These are phyloP conservation scores for Pollenia angustigena DNA, from an alignment of 2,888 invertebrate species.

Conservation along the genomic window DNA sequence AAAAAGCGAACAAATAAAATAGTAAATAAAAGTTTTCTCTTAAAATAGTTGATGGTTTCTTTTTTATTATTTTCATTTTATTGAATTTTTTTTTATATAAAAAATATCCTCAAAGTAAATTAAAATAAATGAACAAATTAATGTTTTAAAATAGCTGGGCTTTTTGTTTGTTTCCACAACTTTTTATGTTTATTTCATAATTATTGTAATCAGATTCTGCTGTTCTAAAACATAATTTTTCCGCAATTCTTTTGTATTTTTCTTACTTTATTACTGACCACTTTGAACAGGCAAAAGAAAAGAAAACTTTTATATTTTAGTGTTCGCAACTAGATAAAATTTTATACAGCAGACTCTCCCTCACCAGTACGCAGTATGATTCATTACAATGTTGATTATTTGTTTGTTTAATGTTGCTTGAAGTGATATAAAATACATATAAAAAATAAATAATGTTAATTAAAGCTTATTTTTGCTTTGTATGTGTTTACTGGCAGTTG, in stretches of 20 bases:
- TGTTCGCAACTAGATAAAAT: slow-evolving; percentile 73
- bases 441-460: slow-evolving; percentile 52
- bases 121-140: background rate
- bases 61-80: slow-evolving; percentile 7
- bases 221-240: slow-evolving; percentile 2
- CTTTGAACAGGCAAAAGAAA: background rate
- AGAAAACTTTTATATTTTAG: slow-evolving; percentile 28
- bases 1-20: slow-evolving; percentile 7
- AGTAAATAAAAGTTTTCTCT: slow-evolving; percentile 36
- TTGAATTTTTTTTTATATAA: background rate
- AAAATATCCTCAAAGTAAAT: slow-evolving; percentile 4
- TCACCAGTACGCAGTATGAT: background rate
- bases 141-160: background rate
- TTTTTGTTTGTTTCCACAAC: slow-evolving; percentile 13
- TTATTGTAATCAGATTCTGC: slow-evolving; percentile 60
- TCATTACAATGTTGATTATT: slow-evolving; percentile 40
- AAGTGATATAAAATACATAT: slow-evolving; percentile 34
- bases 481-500: background rate
- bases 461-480: slow-evolving; percentile 52
- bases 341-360: background rate
- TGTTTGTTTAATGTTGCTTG: slow-evolving; percentile 5
- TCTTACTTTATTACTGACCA: background rate
- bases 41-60: slow-evolving; percentile 25
- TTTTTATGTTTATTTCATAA: slow-evolving; percentile 54
- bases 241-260: background rate